Evolutionary conservation across 2,888 invertebrate genomes (phyloP).

Genomic region (Octonoba sinensis): DNA sequence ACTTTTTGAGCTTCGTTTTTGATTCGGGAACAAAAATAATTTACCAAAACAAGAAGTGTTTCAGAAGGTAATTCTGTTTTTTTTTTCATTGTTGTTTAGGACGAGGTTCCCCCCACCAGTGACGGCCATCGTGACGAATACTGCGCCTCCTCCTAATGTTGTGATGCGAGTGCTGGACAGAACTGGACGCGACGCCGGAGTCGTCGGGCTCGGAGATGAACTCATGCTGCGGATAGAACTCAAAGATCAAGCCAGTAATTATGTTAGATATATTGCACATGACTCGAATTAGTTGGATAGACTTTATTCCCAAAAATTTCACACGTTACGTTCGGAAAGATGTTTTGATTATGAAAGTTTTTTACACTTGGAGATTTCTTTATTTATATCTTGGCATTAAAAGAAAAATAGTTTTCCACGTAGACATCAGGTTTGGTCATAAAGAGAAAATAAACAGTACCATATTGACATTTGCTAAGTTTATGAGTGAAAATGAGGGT

Average conservation of each 20-base stretch:
- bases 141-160: conserved; percentile 73
- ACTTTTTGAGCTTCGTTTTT: no score
- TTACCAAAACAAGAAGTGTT: background rate
- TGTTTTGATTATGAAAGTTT: no score
- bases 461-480: no score
- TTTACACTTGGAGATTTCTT: no score
- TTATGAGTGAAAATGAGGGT: no score
- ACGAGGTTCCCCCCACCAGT: conserved; percentile 71
- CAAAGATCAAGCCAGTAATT: conserved; percentile 70
- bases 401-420: no score
- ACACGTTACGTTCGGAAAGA: no score
- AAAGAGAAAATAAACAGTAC: no score
- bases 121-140: conserved; percentile 72
- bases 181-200: conserved; percentile 71
- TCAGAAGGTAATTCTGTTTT: background rate
- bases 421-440: no score
- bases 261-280: background rate
- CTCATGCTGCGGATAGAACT: conserved; percentile 72
- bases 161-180: conserved; percentile 72
- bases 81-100: conserved; percentile 66
- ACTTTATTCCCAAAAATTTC: no score
- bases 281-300: no score
- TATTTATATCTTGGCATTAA: no score
- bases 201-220: conserved; percentile 73
- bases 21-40: background rate